Base-by-base conservation (phyloP, 2,797 vertebrate species). In the Selene dorsalis region DNA sequence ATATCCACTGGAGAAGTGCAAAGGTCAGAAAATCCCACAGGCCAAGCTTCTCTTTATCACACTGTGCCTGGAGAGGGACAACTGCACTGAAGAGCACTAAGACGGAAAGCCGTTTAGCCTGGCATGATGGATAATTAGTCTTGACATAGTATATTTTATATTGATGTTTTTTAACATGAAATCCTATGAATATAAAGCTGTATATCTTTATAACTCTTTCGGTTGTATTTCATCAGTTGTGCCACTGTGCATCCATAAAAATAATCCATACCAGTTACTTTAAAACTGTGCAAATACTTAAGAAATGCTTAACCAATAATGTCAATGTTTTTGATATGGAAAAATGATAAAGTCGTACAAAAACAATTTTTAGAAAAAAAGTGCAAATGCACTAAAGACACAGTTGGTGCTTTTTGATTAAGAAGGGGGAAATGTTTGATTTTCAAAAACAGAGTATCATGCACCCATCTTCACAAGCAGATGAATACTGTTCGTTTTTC, bases 1-100 rank as follows among this genome's bases (percentile, higher is more conserved):
- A 60, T 62, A 84, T 80, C 60, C 61, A 72, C 43, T 53, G 60
- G 1, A 74, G 82, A 79, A 73, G 82, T 57, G 28, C 69, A 86
- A 87, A 92, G 86, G 86, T 92, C 84, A 80, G n/a, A 70, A 16
- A 50, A 77, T 88, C 82, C 65, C 78, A 68, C 16, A 52, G 82
- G 85, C 69, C 45, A 65, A 61, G 16, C 59, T 86, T 30, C 13
- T 83, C 73, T 87, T 84, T 84, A 86, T 90, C 75, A 69, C 50
- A 45, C n/a, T 52, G 22, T 35, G 69, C 57, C 73, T 50, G 13
- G 57, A 79, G 67, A 66, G 55, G 47, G 13, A 18, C 56, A 63
- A 82, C 39, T 59, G 61, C 62, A 63, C 38, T n/a, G 18, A 62
- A 32, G 58, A 75, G 11, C 14, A 39, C 41, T 11, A 35, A 70